phyloP scores from a whole-genome alignment of 2,113 vertebrate genomes.

The Hemichromis elongatus region DNA sequence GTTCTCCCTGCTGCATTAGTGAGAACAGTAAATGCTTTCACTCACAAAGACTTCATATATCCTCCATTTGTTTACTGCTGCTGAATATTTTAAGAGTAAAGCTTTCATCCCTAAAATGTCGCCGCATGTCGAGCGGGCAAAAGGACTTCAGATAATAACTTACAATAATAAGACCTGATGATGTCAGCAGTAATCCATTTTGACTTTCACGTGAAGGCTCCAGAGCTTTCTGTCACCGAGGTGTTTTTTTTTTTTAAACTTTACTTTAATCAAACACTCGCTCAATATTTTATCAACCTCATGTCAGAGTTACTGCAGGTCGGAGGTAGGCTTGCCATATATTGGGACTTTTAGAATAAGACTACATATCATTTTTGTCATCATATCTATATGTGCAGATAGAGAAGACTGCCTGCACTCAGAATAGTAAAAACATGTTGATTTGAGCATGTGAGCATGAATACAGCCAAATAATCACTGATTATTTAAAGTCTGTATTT shows the following conservation, averaged over 20 bases:
- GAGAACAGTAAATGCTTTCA: slow-evolving; percentile 39
- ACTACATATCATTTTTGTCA: not conserved
- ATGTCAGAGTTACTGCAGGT: not conserved
- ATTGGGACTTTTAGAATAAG: not conserved
- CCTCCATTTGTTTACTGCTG: slow-evolving; percentile 39
- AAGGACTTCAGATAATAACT: not conserved
- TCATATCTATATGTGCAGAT: not conserved
- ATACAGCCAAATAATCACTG: not conserved
- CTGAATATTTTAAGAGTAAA: slow-evolving; percentile 48
- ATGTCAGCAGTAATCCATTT: slow-evolving; percentile 13
- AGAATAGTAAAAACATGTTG: not conserved
- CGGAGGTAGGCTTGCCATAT: not conserved
- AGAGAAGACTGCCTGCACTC: not conserved
- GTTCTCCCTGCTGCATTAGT: slow-evolving; percentile 26
- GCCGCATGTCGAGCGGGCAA: not conserved
- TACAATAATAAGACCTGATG: not conserved
- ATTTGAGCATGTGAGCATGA: not conserved
- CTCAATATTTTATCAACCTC: not conserved
- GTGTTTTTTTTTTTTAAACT: not conserved
- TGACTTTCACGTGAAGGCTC: not conserved
- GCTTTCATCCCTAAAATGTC: slow-evolving; percentile 34
- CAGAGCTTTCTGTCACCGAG: not conserved
- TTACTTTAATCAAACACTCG: not conserved
- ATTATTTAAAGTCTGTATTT: not conserved
- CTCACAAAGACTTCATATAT: slow-evolving; percentile 35